phyloP scores from a whole-genome alignment of 2,888 invertebrate genomes.

The Brenthis ino region DNA sequence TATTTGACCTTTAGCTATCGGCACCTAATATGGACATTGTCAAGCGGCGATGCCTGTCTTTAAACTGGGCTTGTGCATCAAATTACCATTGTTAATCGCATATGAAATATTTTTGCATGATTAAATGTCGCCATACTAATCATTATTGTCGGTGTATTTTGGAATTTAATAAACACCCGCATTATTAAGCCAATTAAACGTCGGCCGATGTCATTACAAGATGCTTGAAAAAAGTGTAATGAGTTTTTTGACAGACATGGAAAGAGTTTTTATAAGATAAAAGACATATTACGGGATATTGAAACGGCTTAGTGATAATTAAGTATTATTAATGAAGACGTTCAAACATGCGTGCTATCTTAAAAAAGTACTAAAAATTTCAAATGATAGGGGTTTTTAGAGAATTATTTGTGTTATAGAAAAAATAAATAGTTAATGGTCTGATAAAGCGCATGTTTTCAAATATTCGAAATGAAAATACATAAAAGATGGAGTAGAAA shows the following conservation, averaged over 20 bases:
- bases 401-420: too few species aligned
- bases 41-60: conserved; percentile 23
- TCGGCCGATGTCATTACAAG: neutral
- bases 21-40: conserved; percentile 16
- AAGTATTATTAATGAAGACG: neutral
- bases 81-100: conserved; percentile 24
- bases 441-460: too few species aligned
- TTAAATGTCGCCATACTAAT: conserved; percentile 29
- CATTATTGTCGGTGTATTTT: conserved; percentile 24
- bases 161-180: conserved; percentile 9
- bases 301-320: neutral
- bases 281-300: too few species aligned
- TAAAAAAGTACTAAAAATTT: too few species aligned
- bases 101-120: conserved; percentile 27
- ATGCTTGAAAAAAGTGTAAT: conserved; percentile 20
- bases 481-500: too few species aligned
- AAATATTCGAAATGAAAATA: too few species aligned
- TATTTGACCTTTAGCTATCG: conserved; percentile 25
- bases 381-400: too few species aligned
- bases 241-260: neutral
- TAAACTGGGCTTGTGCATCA: neutral
- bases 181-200: conserved; percentile 20
- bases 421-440: too few species aligned
- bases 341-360: neutral
- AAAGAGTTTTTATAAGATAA: too few species aligned